Percentiles rank a stretch among this genome's conserved stretches.
Evolutionary conservation across 2,797 vertebrate genomes (phyloP).

Genomic region (Macropus fuliginosus): DNA sequence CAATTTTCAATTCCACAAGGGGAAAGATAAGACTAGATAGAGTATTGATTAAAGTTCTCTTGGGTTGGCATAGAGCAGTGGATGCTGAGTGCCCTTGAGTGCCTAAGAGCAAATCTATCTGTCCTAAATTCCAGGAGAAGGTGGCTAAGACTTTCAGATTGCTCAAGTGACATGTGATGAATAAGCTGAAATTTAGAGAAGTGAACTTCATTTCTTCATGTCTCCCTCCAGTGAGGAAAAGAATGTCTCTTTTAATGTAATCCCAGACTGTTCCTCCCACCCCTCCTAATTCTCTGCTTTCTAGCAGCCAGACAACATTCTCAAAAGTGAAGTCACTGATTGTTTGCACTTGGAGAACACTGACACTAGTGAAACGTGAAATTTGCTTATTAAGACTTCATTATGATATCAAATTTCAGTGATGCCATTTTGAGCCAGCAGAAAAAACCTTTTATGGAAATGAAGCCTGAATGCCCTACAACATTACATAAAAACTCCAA

Average conservation of each 20-base stretch:
- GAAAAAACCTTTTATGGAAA: not conserved
- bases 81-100: not conserved
- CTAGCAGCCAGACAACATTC: not conserved
- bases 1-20: not conserved
- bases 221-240: not conserved
- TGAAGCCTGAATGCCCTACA: not conserved
- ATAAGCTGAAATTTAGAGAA: not conserved
- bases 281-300: not conserved
- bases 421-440: not conserved
- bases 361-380: not conserved
- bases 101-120: not conserved
- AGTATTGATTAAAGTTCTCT: not conserved
- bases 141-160: not conserved
- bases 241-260: not conserved
- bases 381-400: not conserved
- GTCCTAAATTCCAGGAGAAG: not conserved
- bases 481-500: not conserved
- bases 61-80: not conserved
- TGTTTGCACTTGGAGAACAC: not conserved
- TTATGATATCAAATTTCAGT: not conserved
- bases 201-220: not conserved
- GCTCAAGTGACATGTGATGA: not conserved
- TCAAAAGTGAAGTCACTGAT: not conserved
- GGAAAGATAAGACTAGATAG: not conserved
- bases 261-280: not conserved